A percentile compares a stretch with the other conserved stretches of the same genome.
These are phyloP conservation scores for Procambarus clarkii DNA, from an alignment of 1,140 invertebrate genomes.

Conservation along the genomic window DNA sequence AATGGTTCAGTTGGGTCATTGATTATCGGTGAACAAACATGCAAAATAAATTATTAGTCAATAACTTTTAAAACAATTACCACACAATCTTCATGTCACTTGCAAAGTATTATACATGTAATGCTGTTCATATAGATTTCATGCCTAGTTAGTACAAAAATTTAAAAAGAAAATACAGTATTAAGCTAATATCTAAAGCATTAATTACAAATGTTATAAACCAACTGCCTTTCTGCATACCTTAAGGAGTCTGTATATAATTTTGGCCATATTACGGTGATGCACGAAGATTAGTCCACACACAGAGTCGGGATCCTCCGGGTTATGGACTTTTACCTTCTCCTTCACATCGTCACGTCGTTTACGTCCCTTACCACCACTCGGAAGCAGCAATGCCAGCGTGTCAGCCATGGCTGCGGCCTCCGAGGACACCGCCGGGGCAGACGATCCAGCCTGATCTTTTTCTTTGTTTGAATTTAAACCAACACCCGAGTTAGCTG, in stretches of 20 bases:
- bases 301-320: conserved; percentile 75
- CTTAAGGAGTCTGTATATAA: conserved; percentile 85
- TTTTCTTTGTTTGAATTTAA: conserved; percentile 23
- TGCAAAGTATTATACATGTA: too few species aligned
- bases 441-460: conserved; percentile 10
- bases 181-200: too few species aligned
- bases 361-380: conserved; percentile 74
- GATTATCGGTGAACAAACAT: not conserved
- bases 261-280: conserved; percentile 85
- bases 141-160: too few species aligned
- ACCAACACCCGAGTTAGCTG: not conserved
- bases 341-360: conserved; percentile 72
- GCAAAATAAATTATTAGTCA: too few species aligned
- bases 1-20: too few species aligned
- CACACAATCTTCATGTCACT: too few species aligned
- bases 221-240: conserved; percentile 74
- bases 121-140: too few species aligned
- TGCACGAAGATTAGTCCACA: conserved; percentile 89
- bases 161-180: too few species aligned
- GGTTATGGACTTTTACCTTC: conserved; percentile 71
- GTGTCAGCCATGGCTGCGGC: conserved; percentile 76
- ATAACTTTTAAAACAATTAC: too few species aligned
- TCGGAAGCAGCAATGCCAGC: conserved; percentile 75
- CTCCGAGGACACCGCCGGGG: conserved; percentile 75
- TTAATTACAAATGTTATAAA: too few species aligned